Conservation (phyloP, 2,797 vertebrate genomes). For the Muscicapa striata region DNA sequence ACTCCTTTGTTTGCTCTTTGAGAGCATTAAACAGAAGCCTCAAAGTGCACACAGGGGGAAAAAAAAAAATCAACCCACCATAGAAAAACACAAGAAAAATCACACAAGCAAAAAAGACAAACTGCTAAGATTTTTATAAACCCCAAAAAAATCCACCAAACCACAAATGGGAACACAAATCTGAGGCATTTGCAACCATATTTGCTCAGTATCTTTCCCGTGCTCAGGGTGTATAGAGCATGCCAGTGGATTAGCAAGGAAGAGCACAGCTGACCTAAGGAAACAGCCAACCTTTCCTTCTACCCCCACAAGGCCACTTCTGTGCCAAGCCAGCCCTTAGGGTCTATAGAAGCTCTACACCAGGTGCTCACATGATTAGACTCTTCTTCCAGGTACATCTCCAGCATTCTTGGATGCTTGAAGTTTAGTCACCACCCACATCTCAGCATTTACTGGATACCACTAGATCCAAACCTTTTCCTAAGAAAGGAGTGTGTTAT, state of each 20-base stretch:
- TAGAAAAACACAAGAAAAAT: background rate
- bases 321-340: background rate
- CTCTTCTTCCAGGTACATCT: background rate
- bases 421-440: background rate
- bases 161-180: fast-evolving
- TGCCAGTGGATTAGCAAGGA: background rate
- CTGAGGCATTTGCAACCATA: fast-evolving
- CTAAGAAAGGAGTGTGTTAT: background rate
- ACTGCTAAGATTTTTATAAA: background rate
- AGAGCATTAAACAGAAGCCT: conserved; percentile 2
- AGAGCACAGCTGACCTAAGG: fast-evolving
- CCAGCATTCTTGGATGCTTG: background rate
- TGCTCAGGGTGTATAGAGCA: background rate
- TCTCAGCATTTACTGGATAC: background rate
- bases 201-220: background rate
- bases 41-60: background rate
- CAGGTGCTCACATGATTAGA: background rate
- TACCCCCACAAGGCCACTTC: background rate
- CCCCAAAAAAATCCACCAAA: fast-evolving
- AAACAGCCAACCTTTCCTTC: background rate
- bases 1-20: conserved; percentile 26
- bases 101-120: background rate
- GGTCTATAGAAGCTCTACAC: background rate
- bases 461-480: background rate
- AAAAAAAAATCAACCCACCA: background rate